phyloP scores from a whole-genome alignment of 2,888 invertebrate genomes.

The Timandra comae region DNA sequence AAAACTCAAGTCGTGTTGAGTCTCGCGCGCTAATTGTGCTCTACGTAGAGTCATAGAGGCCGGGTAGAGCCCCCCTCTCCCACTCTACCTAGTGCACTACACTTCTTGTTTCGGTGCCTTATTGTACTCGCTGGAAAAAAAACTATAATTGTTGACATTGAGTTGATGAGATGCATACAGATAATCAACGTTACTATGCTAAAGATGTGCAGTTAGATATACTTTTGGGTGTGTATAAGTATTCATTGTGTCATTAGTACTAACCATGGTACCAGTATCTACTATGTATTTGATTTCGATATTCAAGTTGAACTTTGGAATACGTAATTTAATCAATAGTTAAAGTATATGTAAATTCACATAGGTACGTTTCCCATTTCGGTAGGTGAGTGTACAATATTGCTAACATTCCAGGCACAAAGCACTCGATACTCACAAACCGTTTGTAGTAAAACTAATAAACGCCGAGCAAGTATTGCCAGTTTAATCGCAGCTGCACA shows the following conservation, averaged over 20 bases:
- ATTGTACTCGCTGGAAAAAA: slow-evolving; percentile 47
- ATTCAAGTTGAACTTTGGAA: too few relatives aligned
- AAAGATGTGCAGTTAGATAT: too few relatives aligned
- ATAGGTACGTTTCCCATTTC: too few relatives aligned
- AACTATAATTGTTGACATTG: slow-evolving; percentile 65
- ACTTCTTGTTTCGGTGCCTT: slow-evolving; percentile 55
- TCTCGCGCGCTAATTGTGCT: slow-evolving; percentile 73
- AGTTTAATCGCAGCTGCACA: slow-evolving; percentile 70
- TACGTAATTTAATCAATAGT: too few relatives aligned
- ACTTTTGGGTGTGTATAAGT: too few relatives aligned
- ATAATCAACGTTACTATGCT: too few relatives aligned
- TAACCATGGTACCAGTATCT: too few relatives aligned
- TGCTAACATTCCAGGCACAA: not conserved
- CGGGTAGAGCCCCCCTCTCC: slow-evolving; percentile 24
- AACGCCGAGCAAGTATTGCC: slow-evolving; percentile 64
- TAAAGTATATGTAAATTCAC: too few relatives aligned
- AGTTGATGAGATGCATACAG: slow-evolving; percentile 33
- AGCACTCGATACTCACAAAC: slow-evolving; percentile 12
- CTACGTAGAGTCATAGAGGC: slow-evolving; percentile 31
- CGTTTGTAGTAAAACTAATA: slow-evolving; percentile 51
- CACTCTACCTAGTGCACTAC: slow-evolving; percentile 44
- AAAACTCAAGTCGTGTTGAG: slow-evolving; percentile 73
- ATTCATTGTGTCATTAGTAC: too few relatives aligned
- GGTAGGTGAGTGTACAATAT: not conserved
- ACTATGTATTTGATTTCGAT: too few relatives aligned